These are phyloP conservation scores for Lamproptera curius DNA, from an alignment of 2,888 invertebrate species.

Conservation along the genomic window DNA sequence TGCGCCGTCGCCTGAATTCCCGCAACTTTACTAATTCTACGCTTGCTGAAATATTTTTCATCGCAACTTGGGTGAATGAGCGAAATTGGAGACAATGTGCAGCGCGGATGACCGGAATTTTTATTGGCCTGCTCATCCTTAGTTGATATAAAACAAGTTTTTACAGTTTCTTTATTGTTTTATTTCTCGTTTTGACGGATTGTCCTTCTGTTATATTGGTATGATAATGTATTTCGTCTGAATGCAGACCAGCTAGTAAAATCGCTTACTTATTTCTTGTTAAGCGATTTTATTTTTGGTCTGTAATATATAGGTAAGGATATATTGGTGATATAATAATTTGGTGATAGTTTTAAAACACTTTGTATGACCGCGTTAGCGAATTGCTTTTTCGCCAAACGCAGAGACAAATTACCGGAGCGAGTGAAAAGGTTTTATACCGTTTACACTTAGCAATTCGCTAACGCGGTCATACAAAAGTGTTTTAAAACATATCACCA, in stretches of 20 bases:
- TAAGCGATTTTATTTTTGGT: too few relatives aligned
- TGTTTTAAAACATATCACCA: too few relatives aligned
- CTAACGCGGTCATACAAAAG: too few relatives aligned
- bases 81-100: constrained; percentile 54
- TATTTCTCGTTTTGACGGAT: constrained; percentile 9
- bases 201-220: constrained; percentile 3
- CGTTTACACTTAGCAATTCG: too few relatives aligned
- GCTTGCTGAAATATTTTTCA: constrained; percentile 53
- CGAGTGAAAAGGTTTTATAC: too few relatives aligned
- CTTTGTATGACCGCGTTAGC: too few relatives aligned
- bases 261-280: too few relatives aligned
- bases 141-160: constrained; percentile 46
- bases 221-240: background rate
- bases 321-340: too few relatives aligned
- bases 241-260: background rate
- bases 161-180: constrained; percentile 40
- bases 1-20: constrained; percentile 42
- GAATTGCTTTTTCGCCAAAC: too few relatives aligned
- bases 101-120: constrained; percentile 47
- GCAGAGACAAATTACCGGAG: too few relatives aligned
- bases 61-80: constrained; percentile 39
- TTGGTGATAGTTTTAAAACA: too few relatives aligned
- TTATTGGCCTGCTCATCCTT: constrained; percentile 46
- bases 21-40: constrained; percentile 56
- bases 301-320: too few relatives aligned